Evolutionary conservation across 2,888 invertebrate species (phyloP).

Genomic region (Phaonia tiefii): DNA sequence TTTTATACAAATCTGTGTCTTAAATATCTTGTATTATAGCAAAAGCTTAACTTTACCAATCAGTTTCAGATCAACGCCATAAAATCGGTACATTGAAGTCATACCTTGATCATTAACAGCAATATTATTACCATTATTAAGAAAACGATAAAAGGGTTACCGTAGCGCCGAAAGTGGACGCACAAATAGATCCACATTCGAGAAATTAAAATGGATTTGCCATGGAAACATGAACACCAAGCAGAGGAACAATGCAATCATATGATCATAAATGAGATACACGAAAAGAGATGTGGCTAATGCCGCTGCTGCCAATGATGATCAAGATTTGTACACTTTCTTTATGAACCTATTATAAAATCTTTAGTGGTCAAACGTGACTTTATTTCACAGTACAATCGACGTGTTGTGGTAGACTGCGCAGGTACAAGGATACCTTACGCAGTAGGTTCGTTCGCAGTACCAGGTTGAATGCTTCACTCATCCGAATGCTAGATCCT

Average conservation of each 20-base stretch:
- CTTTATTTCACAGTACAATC: too few species aligned
- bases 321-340: background rate
- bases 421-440: too few species aligned
- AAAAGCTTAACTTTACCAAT: too few species aligned
- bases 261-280: constrained; percentile 8
- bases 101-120: constrained; percentile 37
- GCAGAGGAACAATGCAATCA: constrained; percentile 28
- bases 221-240: background rate
- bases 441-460: too few species aligned
- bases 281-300: background rate
- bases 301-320: background rate
- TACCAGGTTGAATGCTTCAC: too few species aligned
- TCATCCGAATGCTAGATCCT: too few species aligned
- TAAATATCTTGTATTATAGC: too few species aligned
- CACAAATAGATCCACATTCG: background rate
- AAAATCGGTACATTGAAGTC: constrained; percentile 23
- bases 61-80: too few species aligned
- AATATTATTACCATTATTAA: constrained; percentile 26
- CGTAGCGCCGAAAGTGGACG: background rate
- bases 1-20: too few species aligned
- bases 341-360: constrained; percentile 25
- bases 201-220: constrained; percentile 1
- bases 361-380: too few species aligned
- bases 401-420: too few species aligned
- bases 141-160: background rate